Percentiles rank a stretch among this genome's conserved stretches.
Conservation (phyloP, 1,140 invertebrate species). For the Drosophila pachea region DNA sequence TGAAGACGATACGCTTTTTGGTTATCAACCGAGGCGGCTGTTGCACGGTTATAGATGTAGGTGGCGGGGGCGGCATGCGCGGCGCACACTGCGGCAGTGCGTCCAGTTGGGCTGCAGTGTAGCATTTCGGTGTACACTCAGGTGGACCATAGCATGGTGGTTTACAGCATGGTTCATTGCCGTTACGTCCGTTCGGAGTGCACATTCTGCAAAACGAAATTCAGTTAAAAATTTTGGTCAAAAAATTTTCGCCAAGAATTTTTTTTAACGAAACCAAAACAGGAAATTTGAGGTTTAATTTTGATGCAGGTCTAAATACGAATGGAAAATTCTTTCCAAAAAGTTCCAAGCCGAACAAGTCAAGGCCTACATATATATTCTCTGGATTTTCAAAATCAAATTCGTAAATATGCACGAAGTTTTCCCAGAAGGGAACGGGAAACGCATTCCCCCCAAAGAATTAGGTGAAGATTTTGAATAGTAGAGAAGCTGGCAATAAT, state of each 20-base stretch:
- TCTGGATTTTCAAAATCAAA: too few species aligned
- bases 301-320: conserved; percentile 12
- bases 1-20: conserved; percentile 60
- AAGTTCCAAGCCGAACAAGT: background rate
- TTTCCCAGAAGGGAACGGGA: too few species aligned
- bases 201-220: background rate
- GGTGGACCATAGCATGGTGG: conserved; percentile 9
- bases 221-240: conserved; percentile 5
- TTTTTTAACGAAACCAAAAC: too few species aligned
- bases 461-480: too few species aligned
- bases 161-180: conserved; percentile 12
- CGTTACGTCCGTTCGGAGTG: conserved; percentile 9
- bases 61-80: conserved; percentile 49
- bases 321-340: background rate
- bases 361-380: conserved; percentile 10
- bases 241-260: background rate
- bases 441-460: too few species aligned
- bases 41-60: conserved; percentile 59
- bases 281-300: conserved; percentile 3
- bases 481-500: too few species aligned
- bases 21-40: conserved; percentile 61
- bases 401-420: too few species aligned
- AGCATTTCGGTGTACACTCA: conserved; percentile 59
- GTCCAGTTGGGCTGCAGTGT: conserved; percentile 48
- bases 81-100: conserved; percentile 61